phyloP scores from a whole-genome alignment of 2,797 vertebrate species.

The Bovichtus diacanthus region DNA sequence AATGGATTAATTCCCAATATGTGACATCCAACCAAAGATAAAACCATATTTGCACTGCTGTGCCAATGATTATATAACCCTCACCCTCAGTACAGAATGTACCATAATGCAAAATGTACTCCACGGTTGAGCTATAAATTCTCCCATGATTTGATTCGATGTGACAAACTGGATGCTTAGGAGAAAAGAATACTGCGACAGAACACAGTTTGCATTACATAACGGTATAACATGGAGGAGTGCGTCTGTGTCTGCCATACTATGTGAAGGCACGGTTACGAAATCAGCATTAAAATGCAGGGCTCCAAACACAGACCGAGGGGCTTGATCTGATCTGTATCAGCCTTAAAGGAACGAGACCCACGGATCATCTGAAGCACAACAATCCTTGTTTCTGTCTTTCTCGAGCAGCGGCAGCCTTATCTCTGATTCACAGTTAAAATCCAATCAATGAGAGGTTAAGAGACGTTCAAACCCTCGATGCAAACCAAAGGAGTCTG shows the following conservation, averaged over 20 bases:
- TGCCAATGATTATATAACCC: constrained; percentile 46
- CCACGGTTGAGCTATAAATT: constrained; percentile 61
- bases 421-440: constrained; percentile 40
- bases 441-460: constrained; percentile 47
- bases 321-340: constrained; percentile 53
- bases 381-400: constrained; percentile 16
- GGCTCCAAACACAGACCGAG: constrained; percentile 37
- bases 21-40: constrained; percentile 32
- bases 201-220: constrained; percentile 73
- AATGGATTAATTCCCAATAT: constrained; percentile 8
- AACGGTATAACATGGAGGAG: constrained; percentile 68
- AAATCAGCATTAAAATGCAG: constrained; percentile 76
- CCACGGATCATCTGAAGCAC: constrained; percentile 23
- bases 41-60: constrained; percentile 24
- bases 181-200: constrained; percentile 55
- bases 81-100: constrained; percentile 44
- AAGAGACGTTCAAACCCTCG: constrained; percentile 28
- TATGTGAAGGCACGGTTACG: constrained; percentile 71
- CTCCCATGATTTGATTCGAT: constrained; percentile 67
- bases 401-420: constrained; percentile 17
- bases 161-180: constrained; percentile 69
- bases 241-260: constrained; percentile 51
- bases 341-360: constrained; percentile 31
- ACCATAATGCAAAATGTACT: constrained; percentile 43
- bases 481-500: constrained; percentile 3